phyloP scores from a whole-genome alignment of 2,113 vertebrate genomes.

The Nycticebus coucang region DNA sequence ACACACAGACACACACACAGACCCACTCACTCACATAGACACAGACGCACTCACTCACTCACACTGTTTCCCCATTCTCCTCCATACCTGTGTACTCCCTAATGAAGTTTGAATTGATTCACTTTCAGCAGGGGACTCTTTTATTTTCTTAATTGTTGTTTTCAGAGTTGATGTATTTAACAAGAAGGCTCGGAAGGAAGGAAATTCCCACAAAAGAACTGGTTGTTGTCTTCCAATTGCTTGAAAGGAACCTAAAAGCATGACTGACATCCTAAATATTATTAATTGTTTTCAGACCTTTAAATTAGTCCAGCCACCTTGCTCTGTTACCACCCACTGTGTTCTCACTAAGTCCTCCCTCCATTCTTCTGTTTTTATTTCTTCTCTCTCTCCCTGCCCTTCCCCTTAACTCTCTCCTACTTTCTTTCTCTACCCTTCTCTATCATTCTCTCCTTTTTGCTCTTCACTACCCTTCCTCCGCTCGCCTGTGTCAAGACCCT shows the following conservation, averaged over 20 bases:
- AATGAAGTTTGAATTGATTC: conserved; percentile 26
- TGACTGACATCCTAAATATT: not conserved
- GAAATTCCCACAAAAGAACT: not conserved
- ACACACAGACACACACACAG: too few species aligned
- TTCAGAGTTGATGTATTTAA: not conserved
- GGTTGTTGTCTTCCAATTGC: not conserved
- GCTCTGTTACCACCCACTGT: not conserved
- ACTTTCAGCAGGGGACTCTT: conserved; percentile 18
- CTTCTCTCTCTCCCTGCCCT: not conserved
- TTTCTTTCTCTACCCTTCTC: not conserved
- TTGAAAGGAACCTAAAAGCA: not conserved
- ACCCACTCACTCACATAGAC: not conserved
- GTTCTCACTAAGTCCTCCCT: not conserved
- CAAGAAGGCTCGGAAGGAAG: not conserved
- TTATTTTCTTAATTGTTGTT: conserved; percentile 18
- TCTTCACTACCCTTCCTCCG: not conserved
- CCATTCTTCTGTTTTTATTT: not conserved
- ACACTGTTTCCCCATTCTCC: not conserved
- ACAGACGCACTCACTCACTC: not conserved
- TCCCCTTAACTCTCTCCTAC: not conserved
- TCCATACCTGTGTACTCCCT: not conserved
- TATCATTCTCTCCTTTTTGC: not conserved
- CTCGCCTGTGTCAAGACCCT: not conserved
- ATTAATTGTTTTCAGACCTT: not conserved
- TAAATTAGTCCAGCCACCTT: not conserved